Percentiles rank a stretch among this genome's conserved stretches.
Evolutionary conservation across 2,888 invertebrate genomes (phyloP).

Genomic region (Caenorhabditis plicata): DNA sequence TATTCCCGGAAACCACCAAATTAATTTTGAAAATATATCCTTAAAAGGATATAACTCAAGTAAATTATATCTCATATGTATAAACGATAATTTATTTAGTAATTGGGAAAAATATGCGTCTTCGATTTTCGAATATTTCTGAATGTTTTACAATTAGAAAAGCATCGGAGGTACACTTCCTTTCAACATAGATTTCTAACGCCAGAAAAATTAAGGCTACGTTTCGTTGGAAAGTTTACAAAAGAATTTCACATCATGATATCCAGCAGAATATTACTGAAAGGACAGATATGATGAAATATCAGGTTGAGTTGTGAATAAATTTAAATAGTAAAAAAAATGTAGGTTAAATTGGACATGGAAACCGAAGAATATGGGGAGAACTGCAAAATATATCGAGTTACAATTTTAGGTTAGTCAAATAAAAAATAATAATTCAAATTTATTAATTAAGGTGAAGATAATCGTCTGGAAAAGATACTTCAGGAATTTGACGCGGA

Average conservation of each 20-base stretch:
- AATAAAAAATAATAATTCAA: neutral
- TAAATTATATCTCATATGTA: conserved; percentile 2
- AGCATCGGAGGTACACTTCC: conserved; percentile 23
- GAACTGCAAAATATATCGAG: conserved; percentile 33
- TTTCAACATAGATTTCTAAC: neutral
- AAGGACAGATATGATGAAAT: conserved; percentile 20
- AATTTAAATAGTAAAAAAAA: neutral
- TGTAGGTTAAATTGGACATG: conserved; percentile 41
- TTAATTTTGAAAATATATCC: too few species aligned
- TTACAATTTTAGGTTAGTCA: conserved; percentile 39
- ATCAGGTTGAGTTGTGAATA: conserved; percentile 11
- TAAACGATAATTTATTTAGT: conserved; percentile 11
- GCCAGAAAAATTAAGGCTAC: conserved; percentile 30
- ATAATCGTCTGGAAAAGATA: conserved; percentile 30
- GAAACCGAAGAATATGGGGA: conserved; percentile 28
- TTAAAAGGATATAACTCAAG: too few species aligned
- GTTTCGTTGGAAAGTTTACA: conserved; percentile 42
- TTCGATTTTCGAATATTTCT: conserved; percentile 26
- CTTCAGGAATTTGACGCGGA: conserved; percentile 30
- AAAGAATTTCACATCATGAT: conserved; percentile 18
- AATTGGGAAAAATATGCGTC: conserved; percentile 30
- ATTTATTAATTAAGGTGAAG: conserved; percentile 25
- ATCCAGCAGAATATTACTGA: conserved; percentile 31
- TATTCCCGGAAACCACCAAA: too few species aligned
- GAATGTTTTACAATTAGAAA: conserved; percentile 21